phyloP scores from a whole-genome alignment of 2,888 invertebrate genomes.

The Suillia variegata region DNA sequence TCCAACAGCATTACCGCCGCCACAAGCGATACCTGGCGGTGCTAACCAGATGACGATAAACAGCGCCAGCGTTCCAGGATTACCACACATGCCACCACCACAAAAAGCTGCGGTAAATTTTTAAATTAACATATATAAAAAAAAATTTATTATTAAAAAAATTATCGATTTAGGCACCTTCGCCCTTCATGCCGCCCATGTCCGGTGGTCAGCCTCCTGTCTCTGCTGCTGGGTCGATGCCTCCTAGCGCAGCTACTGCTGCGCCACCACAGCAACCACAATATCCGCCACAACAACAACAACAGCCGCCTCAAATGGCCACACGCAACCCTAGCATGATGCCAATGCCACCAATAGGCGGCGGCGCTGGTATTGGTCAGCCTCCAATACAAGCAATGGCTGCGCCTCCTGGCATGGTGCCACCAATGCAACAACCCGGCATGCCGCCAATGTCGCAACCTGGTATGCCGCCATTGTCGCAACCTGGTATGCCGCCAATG shows the following conservation, averaged over 20 bases:
- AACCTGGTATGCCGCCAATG: no score
- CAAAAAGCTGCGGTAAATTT: slow-evolving; percentile 35
- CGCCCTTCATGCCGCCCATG: slow-evolving; percentile 30
- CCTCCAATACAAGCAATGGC: background rate
- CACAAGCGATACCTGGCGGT: slow-evolving; percentile 44
- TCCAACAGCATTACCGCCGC: slow-evolving; percentile 19
- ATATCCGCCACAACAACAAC: slow-evolving; percentile 15
- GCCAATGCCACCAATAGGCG: slow-evolving; percentile 4
- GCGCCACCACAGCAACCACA: slow-evolving; percentile 31
- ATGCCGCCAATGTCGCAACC: slow-evolving; percentile 20
- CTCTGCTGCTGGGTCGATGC: slow-evolving; percentile 1
- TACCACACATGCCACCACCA: slow-evolving; percentile 58
- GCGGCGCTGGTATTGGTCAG: background rate
- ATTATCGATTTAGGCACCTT: slow-evolving; percentile 5
- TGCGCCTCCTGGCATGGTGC: background rate
- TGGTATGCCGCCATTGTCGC: slow-evolving; percentile 33
- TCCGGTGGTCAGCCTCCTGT: slow-evolving; percentile 31
- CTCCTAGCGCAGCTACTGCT: slow-evolving; percentile 23
- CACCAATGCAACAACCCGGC: slow-evolving; percentile 3
- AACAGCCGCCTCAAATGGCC: slow-evolving; percentile 2
- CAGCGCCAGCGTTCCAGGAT: slow-evolving; percentile 48
- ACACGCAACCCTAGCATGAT: no score
- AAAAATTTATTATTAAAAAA: slow-evolving; percentile 2
- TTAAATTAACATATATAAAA: background rate
- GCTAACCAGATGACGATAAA: slow-evolving; percentile 54